These are phyloP conservation scores for Danionella cerebrum DNA, from an alignment of 2,113 vertebrate genomes.

Conservation along the genomic window DNA sequence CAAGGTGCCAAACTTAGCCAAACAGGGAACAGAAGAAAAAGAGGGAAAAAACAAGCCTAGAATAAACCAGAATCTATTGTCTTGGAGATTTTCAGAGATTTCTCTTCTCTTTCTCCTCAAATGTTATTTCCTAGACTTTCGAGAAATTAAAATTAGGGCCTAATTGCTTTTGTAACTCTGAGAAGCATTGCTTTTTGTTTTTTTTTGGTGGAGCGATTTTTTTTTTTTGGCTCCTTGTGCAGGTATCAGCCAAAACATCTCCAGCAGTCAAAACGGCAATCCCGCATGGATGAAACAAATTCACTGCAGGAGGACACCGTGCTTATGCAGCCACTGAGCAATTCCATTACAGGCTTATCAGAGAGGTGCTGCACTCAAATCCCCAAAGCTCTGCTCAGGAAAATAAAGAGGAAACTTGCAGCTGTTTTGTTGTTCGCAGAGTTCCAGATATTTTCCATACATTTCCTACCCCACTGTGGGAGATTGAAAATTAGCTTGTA, in stretches of 20 bases:
- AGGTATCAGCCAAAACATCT: too few relatives aligned
- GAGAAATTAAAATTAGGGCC: not conserved
- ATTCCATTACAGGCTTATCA: constrained; percentile 9
- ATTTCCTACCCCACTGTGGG: too few relatives aligned
- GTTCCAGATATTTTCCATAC: too few relatives aligned
- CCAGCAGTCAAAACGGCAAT: not conserved
- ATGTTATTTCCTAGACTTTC: too few relatives aligned
- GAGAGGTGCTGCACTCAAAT: constrained; percentile 1
- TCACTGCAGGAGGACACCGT: constrained; percentile 9
- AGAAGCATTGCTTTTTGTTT: not conserved
- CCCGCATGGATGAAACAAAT: constrained; percentile 16
- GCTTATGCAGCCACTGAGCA: constrained; percentile 18
- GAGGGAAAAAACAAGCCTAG: too few relatives aligned
- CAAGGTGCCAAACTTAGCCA: too few relatives aligned
- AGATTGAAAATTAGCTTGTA: too few relatives aligned
- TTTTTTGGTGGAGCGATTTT: not conserved
- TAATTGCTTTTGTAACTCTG: not conserved
- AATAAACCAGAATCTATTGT: too few relatives aligned
- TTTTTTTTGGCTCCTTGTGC: too few relatives aligned
- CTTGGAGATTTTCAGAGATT: too few relatives aligned
- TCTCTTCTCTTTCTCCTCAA: too few relatives aligned
- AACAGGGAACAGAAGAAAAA: too few relatives aligned
- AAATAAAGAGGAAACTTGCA: not conserved
- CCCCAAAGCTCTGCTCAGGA: not conserved
- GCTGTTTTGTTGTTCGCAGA: not conserved